These are phyloP conservation scores for Geococcyx californianus DNA, from an alignment of 2,113 vertebrate species.

Conservation along the genomic window DNA sequence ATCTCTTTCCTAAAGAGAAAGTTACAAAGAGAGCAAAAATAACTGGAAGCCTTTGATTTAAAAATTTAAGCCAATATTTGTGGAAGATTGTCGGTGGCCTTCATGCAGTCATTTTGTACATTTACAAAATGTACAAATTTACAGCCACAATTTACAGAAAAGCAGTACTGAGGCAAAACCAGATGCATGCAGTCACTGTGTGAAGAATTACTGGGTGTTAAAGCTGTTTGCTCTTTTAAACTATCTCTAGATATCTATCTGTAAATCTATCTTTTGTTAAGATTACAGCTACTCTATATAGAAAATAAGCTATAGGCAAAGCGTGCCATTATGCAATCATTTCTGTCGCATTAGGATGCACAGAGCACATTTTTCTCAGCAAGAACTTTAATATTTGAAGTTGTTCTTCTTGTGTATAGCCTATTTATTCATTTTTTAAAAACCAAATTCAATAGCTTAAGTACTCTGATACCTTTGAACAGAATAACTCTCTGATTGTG, in stretches of 20 bases:
- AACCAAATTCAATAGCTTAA: conserved; percentile 4
- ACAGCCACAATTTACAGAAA: neutral
- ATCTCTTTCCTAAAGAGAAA: neutral
- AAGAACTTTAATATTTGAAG: conserved; percentile 36
- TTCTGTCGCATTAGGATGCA: conserved; percentile 23
- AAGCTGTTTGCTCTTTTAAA: conserved; percentile 24
- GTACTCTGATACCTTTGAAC: neutral
- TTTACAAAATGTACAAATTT: too few species aligned
- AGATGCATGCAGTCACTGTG: neutral
- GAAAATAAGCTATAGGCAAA: conserved; percentile 32
- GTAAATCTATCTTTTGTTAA: conserved; percentile 30
- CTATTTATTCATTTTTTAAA: conserved; percentile 57
- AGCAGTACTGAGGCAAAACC: neutral
- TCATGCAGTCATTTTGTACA: neutral
- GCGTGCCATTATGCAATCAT: conserved; percentile 26
- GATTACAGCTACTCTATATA: conserved; percentile 3
- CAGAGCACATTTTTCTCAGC: conserved; percentile 44
- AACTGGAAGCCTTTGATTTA: neutral
- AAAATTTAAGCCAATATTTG: neutral
- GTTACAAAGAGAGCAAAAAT: neutral
- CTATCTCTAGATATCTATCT: neutral
- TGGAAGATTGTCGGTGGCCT: neutral
- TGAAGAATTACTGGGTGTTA: conserved; percentile 2
- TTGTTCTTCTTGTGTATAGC: neutral
- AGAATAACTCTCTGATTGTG: neutral